Evolutionary conservation across 2,797 vertebrate species (phyloP).

Genomic region (Pristis pectinata): DNA sequence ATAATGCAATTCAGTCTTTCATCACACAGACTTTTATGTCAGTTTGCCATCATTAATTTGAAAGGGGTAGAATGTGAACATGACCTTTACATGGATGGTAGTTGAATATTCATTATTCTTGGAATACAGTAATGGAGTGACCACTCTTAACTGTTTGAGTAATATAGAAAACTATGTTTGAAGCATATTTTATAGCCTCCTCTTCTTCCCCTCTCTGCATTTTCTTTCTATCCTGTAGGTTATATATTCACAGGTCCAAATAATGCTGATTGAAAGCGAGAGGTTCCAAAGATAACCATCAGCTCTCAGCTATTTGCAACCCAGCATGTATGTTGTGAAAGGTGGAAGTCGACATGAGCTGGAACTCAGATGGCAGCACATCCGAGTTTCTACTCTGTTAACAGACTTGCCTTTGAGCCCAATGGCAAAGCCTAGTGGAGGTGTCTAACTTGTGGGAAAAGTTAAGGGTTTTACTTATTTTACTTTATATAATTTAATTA

Average conservation of each 20-base stretch:
- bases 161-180: not conserved
- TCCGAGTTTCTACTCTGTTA: too few species aligned
- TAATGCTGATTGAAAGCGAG: too few species aligned
- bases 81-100: not conserved
- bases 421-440: too few species aligned
- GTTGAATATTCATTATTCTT: not conserved
- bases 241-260: not conserved
- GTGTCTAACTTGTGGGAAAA: too few species aligned
- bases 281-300: too few species aligned
- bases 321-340: too few species aligned
- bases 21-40: not conserved
- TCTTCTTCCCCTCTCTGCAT: not conserved
- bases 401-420: too few species aligned
- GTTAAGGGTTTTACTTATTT: too few species aligned
- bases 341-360: too few species aligned
- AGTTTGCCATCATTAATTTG: not conserved
- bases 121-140: not conserved
- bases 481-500: too few species aligned
- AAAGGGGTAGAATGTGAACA: not conserved
- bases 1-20: not conserved
- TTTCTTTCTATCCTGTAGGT: not conserved
- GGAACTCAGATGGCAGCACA: too few species aligned
- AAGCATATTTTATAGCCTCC: not conserved
- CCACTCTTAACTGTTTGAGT: not conserved
- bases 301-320: too few species aligned